Evolutionary conservation across 2,113 vertebrate genomes (phyloP).

Genomic region (Cyanoderma ruficeps): DNA sequence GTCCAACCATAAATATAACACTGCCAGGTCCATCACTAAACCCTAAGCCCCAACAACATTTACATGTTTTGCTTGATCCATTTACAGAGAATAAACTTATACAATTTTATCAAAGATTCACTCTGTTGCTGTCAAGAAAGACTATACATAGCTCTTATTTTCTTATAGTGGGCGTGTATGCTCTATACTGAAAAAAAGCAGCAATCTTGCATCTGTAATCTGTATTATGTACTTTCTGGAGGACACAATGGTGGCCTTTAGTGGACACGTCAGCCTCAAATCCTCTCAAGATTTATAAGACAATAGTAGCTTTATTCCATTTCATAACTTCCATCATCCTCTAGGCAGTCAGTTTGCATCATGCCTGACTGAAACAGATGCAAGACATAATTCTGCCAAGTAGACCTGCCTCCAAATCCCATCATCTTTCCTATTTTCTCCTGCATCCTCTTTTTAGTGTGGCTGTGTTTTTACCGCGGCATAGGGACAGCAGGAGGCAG

Average conservation of each 20-base stretch:
- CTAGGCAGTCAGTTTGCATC: not conserved
- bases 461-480: not conserved
- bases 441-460: not conserved
- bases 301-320: not conserved
- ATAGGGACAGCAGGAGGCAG: accelerated
- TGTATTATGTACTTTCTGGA: not conserved
- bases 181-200: not conserved
- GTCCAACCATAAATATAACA: not conserved
- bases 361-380: not conserved
- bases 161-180: not conserved
- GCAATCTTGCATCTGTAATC: not conserved
- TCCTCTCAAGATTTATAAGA: not conserved
- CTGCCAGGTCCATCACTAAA: not conserved
- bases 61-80: not conserved
- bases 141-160: not conserved
- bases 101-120: not conserved
- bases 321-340: not conserved
- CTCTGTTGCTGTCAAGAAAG: not conserved
- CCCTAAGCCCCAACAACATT: not conserved
- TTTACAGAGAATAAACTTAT: not conserved
- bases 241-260: not conserved
- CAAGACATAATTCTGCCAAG: not conserved
- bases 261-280: not conserved
- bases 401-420: not conserved
- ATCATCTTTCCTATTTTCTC: not conserved